Base-by-base conservation (phyloP, 2,888 invertebrate species). In the Coenonympha glycerion region DNA sequence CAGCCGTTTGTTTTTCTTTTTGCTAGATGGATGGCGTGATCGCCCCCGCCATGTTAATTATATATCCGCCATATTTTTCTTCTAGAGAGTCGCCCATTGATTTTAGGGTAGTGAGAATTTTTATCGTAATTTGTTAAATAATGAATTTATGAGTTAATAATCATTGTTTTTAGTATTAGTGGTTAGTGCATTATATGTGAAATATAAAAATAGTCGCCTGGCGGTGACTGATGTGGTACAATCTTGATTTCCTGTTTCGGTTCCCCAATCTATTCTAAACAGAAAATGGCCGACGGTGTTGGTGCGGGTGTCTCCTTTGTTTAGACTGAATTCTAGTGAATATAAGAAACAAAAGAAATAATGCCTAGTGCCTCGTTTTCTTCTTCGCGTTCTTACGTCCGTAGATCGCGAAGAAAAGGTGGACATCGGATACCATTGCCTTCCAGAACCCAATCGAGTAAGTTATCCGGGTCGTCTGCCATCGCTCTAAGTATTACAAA, bases 291-390 rank as follows among this genome's bases (percentile, higher is more conserved):
- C 91, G 92, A 90, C 91, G 89, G 89, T 90, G 89, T 89, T 90
- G 90, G 91, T 91, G 91, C 90, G 90, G 90, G 90, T 91, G 91
- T 91, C 90, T 92, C 91, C 92, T 93, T 93, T 93, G 92, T 93
- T 92, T 92, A 92, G 91, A 83, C 85, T 83, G 81, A 80, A 84
- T 87, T 88, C 62, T 79, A 79, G 82, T 83, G 86, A 83, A 83
- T 80, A 79, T 87, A 85, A 87, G 83, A 80, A 79, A 64, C 73
- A 76, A 76, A 78, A 87, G 85, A 86, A 87, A 93, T 91, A 89
- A 95, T 96, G 96, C 96, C 95, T 91, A 95, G 95, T 91, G 95
- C 95, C 89, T 95, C 95, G 85, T 95, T 95, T 89, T 94, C 95
- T 81, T 94, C 95, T 88, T 94, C 95, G 87, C 92, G 95, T 90